These are phyloP conservation scores for Trichogramma pretiosum DNA, from an alignment of 1,140 invertebrate species.

Conservation along the genomic window DNA sequence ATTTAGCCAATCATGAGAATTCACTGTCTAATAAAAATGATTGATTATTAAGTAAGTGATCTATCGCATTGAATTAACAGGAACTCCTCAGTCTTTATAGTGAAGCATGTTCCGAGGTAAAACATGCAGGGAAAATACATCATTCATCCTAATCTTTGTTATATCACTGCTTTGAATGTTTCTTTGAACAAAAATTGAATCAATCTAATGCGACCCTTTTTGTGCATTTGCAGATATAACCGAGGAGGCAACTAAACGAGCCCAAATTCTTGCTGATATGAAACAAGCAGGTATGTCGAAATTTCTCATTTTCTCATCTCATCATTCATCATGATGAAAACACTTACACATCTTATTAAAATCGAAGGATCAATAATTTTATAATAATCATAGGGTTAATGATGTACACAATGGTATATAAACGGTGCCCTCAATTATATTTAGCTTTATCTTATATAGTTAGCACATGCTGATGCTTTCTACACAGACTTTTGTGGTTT, in stretches of 20 bases:
- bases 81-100: constrained; percentile 41
- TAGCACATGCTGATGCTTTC: constrained; percentile 46
- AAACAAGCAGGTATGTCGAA: constrained; percentile 40
- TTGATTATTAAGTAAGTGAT: constrained; percentile 39
- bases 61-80: constrained; percentile 44
- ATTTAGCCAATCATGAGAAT: constrained; percentile 36
- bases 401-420: constrained; percentile 38
- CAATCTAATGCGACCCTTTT: constrained; percentile 22
- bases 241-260: constrained; percentile 40
- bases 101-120: constrained; percentile 45
- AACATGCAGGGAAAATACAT: constrained; percentile 43
- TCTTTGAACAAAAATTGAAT: constrained; percentile 14
- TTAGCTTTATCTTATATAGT: constrained; percentile 49
- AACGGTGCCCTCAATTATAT: constrained; percentile 48
- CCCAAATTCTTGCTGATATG: constrained; percentile 32
- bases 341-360: constrained; percentile 32
- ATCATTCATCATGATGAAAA: constrained; percentile 21
- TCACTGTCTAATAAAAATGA: constrained; percentile 30
- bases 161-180: constrained; percentile 46
- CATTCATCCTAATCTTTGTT: constrained; percentile 45
- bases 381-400: constrained; percentile 21
- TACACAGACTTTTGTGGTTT: constrained; percentile 39
- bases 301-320: too few species aligned
- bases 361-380: constrained; percentile 36
- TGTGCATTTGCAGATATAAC: constrained; percentile 42